Conservation (phyloP, 2,888 invertebrate genomes). For the Geophilus truncorum region DNA sequence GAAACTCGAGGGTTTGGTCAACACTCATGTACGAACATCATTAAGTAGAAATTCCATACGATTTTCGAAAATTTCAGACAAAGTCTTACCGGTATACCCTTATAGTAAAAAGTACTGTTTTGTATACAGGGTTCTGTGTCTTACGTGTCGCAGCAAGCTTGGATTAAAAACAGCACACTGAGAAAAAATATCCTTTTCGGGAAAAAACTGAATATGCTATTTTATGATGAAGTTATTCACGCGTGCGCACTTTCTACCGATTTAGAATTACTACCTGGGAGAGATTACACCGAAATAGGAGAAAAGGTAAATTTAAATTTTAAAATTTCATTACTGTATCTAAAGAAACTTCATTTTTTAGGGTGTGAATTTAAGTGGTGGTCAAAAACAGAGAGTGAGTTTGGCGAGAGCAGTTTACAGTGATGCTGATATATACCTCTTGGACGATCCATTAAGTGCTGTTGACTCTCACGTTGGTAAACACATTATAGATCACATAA, state of each 20-base stretch:
- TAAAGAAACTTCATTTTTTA: no score
- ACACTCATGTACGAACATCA: slow-evolving; percentile 54
- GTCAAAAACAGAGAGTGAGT: slow-evolving; percentile 47
- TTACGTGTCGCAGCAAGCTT: slow-evolving; percentile 56
- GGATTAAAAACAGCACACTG: slow-evolving; percentile 55
- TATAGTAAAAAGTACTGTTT: no score
- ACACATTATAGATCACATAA: slow-evolving; percentile 54
- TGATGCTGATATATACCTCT: slow-evolving; percentile 50
- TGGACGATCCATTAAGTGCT: slow-evolving; percentile 57
- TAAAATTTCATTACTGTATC: no score
- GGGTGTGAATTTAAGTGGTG: slow-evolving; percentile 44
- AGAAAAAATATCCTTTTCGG: slow-evolving; percentile 54
- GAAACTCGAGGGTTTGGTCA: slow-evolving; percentile 71
- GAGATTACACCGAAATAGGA: slow-evolving; percentile 83
- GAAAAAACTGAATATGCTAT: slow-evolving; percentile 50
- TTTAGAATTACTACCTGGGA: slow-evolving; percentile 47
- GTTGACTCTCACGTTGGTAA: slow-evolving; percentile 51
- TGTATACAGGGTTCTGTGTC: slow-evolving; percentile 50
- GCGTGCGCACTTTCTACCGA: slow-evolving; percentile 50
- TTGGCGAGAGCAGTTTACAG: slow-evolving; percentile 49
- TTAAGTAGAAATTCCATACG: no score
- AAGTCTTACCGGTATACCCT: no score
- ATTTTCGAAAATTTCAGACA: no score
- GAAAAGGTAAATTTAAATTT: no score
- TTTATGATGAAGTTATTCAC: slow-evolving; percentile 45